Base-by-base conservation (phyloP, 1,140 invertebrate genomes). In the Laodelphax striatellus region DNA sequence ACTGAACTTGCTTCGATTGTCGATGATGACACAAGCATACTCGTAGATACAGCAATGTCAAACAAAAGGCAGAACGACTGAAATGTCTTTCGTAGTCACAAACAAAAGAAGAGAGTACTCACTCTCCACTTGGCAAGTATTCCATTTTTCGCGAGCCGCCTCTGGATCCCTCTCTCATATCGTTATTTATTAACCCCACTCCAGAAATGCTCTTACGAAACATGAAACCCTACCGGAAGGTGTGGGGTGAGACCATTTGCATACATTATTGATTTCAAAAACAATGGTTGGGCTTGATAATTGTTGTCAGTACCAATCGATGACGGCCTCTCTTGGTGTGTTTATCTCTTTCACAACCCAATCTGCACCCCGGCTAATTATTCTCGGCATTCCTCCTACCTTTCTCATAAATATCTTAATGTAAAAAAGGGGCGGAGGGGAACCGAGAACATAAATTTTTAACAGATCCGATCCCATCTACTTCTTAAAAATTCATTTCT, bases 341-440 rank as follows among this genome's bases (percentile, higher is more conserved):
- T 57, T 42, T 58, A 22, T 58, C 56, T 44, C 17, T 58, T 44
- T 57, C 55, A 21, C 56, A 21, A 21, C 56, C 46, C 19, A 21
- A 13, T 22, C 22, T 34, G 3, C 41, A 6, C 56, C 22, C 16
- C n/a, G n/a, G 8, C 56, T 28, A 31, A 46, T 41, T 38, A 55
- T 55, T 34, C 53, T 34, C 28, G 5, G 17, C 13, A 21, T 54
- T n/a, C 24, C 11, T 21, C n/a, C 52, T 17, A 24, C 46, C 46
- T 50, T 19, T 50, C 46, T 50, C 46, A 55, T 34, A 31, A 34
- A 55, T 31, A 55, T 24, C 31, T 31, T 31, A 28, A 34, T 24
- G 34, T 24, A 34, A 10, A 55, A 34, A 34, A 34, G 34, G 17
- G 22, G 3, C 22, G 53, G 17, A 31, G 21, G 17, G 55, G 38